These are phyloP conservation scores for Lysiphlebus fabarum DNA, from an alignment of 1,140 invertebrate genomes.

Conservation along the genomic window DNA sequence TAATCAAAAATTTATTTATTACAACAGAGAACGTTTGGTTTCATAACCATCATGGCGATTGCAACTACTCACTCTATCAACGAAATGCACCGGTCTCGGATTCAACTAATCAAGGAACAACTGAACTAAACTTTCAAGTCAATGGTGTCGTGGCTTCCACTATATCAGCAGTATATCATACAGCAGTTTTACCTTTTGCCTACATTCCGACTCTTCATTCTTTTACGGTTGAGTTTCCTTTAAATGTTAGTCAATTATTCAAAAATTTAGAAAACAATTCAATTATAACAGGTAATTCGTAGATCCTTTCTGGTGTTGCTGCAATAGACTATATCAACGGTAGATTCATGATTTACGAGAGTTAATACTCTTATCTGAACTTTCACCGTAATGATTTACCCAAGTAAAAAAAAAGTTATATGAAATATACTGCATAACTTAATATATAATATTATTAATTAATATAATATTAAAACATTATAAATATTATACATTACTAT, in stretches of 20 bases:
- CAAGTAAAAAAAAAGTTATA: too few relatives aligned
- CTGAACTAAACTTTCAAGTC: constrained; percentile 49
- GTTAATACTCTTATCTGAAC: too few relatives aligned
- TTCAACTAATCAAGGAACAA: constrained; percentile 31
- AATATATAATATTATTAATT: too few relatives aligned
- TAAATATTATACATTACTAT: too few relatives aligned
- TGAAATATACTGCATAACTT: too few relatives aligned
- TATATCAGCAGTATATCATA: constrained; percentile 62
- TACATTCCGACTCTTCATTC: constrained; percentile 70
- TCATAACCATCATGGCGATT: constrained; percentile 31
- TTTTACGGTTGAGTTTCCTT: constrained; percentile 68
- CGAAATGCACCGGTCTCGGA: constrained; percentile 23
- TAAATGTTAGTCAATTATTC: constrained; percentile 60
- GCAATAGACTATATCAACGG: too few relatives aligned
- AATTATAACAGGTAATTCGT: not conserved
- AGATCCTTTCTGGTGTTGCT: too few relatives aligned
- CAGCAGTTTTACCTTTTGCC: constrained; percentile 70
- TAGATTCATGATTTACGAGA: too few relatives aligned
- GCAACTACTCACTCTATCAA: constrained; percentile 22
- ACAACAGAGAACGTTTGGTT: constrained; percentile 48
- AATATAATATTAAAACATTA: too few relatives aligned
- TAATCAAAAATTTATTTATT: constrained; percentile 3
- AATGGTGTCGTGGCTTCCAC: constrained; percentile 46
- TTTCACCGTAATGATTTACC: too few relatives aligned
- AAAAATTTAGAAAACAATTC: not conserved